Conservation (phyloP, 2,888 invertebrate species). For the Chymomyza caudatula region DNA sequence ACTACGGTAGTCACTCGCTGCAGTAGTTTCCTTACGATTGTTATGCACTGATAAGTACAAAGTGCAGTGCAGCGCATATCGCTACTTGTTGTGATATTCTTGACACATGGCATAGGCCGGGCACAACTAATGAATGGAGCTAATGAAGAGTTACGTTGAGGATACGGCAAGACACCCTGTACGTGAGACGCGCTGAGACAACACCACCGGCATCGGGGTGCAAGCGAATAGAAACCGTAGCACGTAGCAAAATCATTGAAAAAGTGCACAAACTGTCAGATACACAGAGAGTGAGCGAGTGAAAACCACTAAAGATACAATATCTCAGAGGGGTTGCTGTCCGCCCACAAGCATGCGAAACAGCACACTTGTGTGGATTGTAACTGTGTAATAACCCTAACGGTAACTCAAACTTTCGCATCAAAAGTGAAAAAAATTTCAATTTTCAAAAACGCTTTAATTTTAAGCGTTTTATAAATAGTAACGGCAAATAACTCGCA, state of each 20-base stretch:
- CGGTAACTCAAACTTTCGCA: constrained; percentile 7
- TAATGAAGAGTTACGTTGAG: neutral
- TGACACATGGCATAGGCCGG: constrained; percentile 7
- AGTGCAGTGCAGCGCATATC: neutral
- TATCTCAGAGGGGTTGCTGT: neutral
- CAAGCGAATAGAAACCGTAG: constrained; percentile 37
- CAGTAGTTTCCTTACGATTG: constrained; percentile 36
- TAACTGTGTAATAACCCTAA: neutral
- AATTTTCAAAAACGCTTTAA: neutral
- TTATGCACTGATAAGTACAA: constrained; percentile 38
- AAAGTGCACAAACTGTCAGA: constrained; percentile 12
- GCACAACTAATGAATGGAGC: neutral
- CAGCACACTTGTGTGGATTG: constrained; percentile 55
- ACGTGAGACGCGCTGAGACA: neutral
- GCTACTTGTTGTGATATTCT: constrained; percentile 33
- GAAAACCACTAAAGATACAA: neutral
- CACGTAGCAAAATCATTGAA: constrained; percentile 35
- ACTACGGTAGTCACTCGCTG: neutral
- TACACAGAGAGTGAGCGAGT: constrained; percentile 4
- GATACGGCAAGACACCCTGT: neutral
- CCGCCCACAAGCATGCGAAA: constrained; percentile 43
- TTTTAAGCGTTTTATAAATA: neutral
- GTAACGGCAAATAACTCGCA: constrained; percentile 30
- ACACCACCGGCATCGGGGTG: constrained; percentile 50
- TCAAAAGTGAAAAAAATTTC: too few species aligned